Conservation (phyloP, 2,797 vertebrate species). For the Melanotaenia parkinsoni region DNA sequence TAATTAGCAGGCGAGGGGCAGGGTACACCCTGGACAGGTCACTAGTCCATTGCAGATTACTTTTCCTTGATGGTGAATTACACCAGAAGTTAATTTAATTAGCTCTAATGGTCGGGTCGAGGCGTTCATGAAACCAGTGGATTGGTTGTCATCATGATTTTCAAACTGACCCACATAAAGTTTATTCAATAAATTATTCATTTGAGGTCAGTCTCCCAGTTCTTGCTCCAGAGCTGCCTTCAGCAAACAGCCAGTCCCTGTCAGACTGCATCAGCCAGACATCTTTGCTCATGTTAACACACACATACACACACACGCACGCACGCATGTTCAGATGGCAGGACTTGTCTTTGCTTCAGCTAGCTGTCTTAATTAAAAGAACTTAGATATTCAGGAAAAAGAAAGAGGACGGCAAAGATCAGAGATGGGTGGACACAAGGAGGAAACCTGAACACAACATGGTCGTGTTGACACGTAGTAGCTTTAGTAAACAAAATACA, state of each 20-base stretch:
- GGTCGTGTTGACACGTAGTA: no score
- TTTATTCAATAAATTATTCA: constrained; percentile 4
- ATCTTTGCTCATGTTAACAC: not conserved
- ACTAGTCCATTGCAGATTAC: not conserved
- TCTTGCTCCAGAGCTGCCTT: not conserved
- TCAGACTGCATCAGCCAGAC: not conserved
- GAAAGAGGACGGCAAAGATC: no score
- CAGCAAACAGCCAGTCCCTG: not conserved
- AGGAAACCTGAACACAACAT: no score
- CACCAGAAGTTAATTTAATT: not conserved
- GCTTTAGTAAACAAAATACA: no score
- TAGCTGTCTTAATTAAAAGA: no score
- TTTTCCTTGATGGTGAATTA: not conserved
- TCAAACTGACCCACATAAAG: not conserved
- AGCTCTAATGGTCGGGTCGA: not conserved
- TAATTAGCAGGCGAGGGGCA: no score
- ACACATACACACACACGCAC: no score
- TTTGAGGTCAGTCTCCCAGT: not conserved
- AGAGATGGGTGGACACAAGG: no score
- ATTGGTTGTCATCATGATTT: not conserved
- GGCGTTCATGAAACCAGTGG: not conserved
- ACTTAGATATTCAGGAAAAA: no score
- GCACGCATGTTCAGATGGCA: no score
- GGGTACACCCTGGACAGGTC: no score
- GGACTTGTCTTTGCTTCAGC: no score